phyloP scores from a whole-genome alignment of 2,113 vertebrate genomes.

The Grammomys surdaster region DNA sequence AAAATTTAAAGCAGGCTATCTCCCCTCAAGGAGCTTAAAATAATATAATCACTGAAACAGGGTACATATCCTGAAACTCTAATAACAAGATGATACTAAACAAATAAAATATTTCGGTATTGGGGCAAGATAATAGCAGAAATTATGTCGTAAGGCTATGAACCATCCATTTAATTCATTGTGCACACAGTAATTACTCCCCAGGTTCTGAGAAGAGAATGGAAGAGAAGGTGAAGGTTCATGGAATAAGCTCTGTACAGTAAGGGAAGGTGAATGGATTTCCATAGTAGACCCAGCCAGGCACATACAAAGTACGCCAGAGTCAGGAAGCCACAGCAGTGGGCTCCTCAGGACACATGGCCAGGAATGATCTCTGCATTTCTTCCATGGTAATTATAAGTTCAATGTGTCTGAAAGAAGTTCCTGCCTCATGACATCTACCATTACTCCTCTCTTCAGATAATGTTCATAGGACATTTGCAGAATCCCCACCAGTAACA shows the following conservation, averaged over 20 bases:
- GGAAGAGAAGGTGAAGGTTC: not conserved
- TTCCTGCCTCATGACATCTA: not conserved
- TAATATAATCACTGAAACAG: conserved; percentile 63
- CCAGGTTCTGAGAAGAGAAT: not conserved
- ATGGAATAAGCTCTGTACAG: not conserved
- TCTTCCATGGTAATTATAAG: conserved; percentile 31
- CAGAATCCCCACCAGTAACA: not conserved
- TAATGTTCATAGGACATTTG: not conserved
- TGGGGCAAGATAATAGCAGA: conserved; percentile 46
- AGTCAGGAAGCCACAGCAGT: not conserved
- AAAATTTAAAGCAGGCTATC: conserved; percentile 42
- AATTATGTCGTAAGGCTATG: not conserved
- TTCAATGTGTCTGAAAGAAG: not conserved
- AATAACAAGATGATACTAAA: conserved; percentile 57
- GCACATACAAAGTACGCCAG: not conserved
- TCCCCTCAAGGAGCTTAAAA: conserved; percentile 56
- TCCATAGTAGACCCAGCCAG: not conserved
- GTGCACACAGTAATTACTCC: not conserved
- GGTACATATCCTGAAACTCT: conserved; percentile 56
- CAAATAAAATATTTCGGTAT: conserved; percentile 67
- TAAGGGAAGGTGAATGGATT: not conserved
- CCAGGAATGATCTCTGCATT: not conserved
- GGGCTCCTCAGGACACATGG: not conserved
- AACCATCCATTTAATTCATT: conserved; percentile 37
- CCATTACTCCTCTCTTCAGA: not conserved